Evolutionary conservation across 2,113 vertebrate species (phyloP), one percentile per base, ranked within the genome.

Genomic region (Panurus biarmicus): DNA sequence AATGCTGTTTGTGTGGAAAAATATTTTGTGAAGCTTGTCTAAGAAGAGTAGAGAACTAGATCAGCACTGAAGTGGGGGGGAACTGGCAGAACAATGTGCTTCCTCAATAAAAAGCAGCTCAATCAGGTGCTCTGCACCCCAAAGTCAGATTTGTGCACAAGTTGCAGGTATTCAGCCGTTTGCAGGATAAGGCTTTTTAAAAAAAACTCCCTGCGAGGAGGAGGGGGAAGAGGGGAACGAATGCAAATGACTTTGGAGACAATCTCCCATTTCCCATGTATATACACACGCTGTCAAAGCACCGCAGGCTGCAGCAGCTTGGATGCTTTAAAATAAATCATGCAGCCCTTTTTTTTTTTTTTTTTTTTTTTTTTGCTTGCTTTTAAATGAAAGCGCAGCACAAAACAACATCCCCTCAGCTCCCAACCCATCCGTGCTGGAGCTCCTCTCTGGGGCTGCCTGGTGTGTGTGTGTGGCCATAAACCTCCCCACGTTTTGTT

Each of bases 311-410:
- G 92, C 88, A 76, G 95, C 90, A 89, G 93, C 88, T 95, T 82
- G 80, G 58, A 66, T 50, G 92, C 80, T 94, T 92, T 81, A 53
- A 78, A 93, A 96, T 95, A 92, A 96, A 95, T 93, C 94, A 91
- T 0, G 24, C 57, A 7, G 58, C 0, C 6, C 23, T 0, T 33
- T 50, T 54, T 14, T 42, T 20, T 14, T 36, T 42, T 11, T 6
- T 14, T 19, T 60, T 26, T 17, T 15, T 19, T 33, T 28, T 26
- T 33, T 26, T 45, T 18, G 19, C 44, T 86, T 19, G 48, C 53
- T 84, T 84, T 86, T 11, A 42, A 93, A 91, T 38, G 80, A 90
- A 96, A 87, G 69, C 12, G 0, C 12, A 64, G 69, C 86, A 92
- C 66, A 82, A 78, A 74, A 50, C 70, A 84, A 22, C 91, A 40